These are phyloP conservation scores for roundworm (Caenorhabditis elegans) DNA, from an alignment of 1,140 invertebrate genomes.

Conservation along the genomic window WBcel235 BX284605.5:6324001-6324500, in stretches of 20 bases:
- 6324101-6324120: neutral
- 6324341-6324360: neutral
- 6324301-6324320: slow-evolving; percentile 11
- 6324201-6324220: slow-evolving; percentile 48
- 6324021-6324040: neutral
- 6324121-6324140: slow-evolving; percentile 46
- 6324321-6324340: neutral
- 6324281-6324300: slow-evolving; percentile 69
- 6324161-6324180: slow-evolving; percentile 31
- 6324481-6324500: slow-evolving; percentile 62
- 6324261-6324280: slow-evolving; percentile 85
- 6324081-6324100: neutral
- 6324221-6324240: slow-evolving; percentile 40
- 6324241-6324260: slow-evolving; percentile 80
- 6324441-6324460: slow-evolving; percentile 71
- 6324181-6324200: slow-evolving; percentile 31
- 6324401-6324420: slow-evolving; percentile 77
- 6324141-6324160: slow-evolving; percentile 48
- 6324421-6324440: slow-evolving; percentile 93
- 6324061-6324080: neutral
- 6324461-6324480: slow-evolving; percentile 48
- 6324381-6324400: neutral
- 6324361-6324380: neutral
- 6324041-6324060: neutral
- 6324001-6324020: neutral